Percentiles rank a stretch among this genome's conserved stretches.
These are phyloP conservation scores for Cenopis cana DNA, from an alignment of 2,888 invertebrate species.

Conservation along the genomic window DNA sequence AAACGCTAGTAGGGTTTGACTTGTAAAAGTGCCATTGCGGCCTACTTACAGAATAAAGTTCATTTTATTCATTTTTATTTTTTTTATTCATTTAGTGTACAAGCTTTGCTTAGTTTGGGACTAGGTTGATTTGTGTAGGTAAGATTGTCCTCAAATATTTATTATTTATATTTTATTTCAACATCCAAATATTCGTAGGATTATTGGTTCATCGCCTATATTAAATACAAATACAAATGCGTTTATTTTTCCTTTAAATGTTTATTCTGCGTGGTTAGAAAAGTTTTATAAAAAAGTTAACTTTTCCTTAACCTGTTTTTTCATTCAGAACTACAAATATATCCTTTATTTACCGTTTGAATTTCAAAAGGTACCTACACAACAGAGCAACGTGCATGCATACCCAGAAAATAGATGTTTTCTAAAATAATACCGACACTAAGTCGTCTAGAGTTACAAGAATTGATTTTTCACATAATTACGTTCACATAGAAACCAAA, in stretches of 20 bases:
- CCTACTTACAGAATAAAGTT: no score
- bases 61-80: no score
- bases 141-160: no score
- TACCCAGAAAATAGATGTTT: not conserved
- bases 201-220: no score
- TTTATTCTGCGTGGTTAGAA: not conserved
- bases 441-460: constrained; percentile 25
- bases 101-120: no score
- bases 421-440: not conserved
- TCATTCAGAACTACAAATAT: not conserved
- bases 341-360: constrained; percentile 10
- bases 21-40: no score
- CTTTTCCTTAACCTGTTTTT: not conserved
- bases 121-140: no score
- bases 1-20: no score
- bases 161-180: no score
- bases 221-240: no score
- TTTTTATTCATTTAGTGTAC: no score
- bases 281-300: not conserved
- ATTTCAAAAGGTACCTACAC: constrained; percentile 10
- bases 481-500: constrained; percentile 68
- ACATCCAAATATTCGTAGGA: no score
- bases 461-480: constrained; percentile 58
- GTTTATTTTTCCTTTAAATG: not conserved
- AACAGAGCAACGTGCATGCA: not conserved